phyloP scores from a whole-genome alignment of 2,797 vertebrate genomes.

The Gallirallus australis region DNA sequence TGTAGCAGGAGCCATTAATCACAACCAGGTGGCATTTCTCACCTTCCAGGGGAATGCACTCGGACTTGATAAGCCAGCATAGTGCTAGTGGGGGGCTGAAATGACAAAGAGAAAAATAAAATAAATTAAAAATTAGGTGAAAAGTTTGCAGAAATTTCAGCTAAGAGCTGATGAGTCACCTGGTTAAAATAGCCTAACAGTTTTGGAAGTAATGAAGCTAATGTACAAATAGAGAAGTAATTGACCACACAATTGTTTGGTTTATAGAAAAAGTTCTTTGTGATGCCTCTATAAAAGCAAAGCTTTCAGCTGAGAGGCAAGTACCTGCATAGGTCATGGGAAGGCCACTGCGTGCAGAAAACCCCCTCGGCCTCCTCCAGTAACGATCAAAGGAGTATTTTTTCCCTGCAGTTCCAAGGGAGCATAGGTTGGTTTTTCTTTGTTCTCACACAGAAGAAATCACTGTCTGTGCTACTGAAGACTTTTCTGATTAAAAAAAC shows the following conservation, averaged over 20 bases:
- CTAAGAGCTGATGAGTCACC: not conserved
- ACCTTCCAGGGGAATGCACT: conserved; percentile 77
- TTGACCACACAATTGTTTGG: not conserved
- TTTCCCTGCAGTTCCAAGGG: not conserved
- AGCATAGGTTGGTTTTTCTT: not conserved
- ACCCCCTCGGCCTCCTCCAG: not conserved
- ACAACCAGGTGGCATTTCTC: conserved; percentile 83
- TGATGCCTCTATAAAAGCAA: not conserved
- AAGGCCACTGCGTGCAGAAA: not conserved
- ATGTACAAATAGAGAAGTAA: not conserved
- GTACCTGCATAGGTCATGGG: not conserved
- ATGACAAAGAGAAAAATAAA: not conserved
- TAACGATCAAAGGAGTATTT: not conserved
- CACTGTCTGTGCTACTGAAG: not conserved
- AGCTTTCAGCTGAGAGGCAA: not conserved
- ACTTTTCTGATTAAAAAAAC: not conserved
- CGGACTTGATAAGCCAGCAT: conserved; percentile 88
- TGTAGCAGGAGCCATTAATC: conserved; percentile 80
- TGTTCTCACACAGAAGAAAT: not conserved
- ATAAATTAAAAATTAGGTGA: not conserved
- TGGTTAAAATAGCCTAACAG: not conserved
- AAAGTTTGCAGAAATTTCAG: not conserved
- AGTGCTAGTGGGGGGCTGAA: conserved; percentile 85
- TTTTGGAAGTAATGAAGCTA: not conserved
- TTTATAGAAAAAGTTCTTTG: conserved; percentile 15